These are phyloP conservation scores for Myotis findleyi DNA, from an alignment of 2,797 vertebrate genomes.

Conservation along the genomic window DNA sequence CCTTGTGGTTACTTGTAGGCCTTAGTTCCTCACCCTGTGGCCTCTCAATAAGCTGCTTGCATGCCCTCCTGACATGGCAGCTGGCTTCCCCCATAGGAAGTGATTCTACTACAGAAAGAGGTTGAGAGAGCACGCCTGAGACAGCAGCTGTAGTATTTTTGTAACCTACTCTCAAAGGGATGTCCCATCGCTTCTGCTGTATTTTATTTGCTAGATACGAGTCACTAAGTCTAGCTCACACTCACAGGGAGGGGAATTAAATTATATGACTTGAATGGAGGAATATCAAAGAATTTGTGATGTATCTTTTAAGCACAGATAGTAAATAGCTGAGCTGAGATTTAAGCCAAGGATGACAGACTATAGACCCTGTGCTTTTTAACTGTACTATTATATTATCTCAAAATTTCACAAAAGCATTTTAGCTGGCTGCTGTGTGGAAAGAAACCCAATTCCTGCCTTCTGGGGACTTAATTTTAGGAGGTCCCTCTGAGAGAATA, in stretches of 20 bases:
- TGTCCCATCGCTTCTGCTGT: background rate
- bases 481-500: constrained; percentile 28
- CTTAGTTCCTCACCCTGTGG: background rate
- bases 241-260: background rate
- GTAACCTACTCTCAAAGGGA: background rate
- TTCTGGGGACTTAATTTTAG: background rate
- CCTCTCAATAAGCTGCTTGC: background rate
- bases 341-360: background rate
- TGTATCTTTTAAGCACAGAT: background rate
- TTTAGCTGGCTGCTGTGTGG: background rate
- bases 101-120: background rate
- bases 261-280: background rate
- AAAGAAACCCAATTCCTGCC: background rate
- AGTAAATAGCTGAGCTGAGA: background rate
- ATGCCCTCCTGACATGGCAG: background rate
- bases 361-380: background rate
- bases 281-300: background rate
- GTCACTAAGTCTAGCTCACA: background rate
- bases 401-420: background rate
- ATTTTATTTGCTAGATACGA: background rate
- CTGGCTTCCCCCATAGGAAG: background rate
- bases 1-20: background rate
- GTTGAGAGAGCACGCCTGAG: background rate
- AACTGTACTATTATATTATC: background rate
- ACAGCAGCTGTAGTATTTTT: background rate